Conservation (phyloP, 2,888 invertebrate genomes). For the Sisyra terminalis region DNA sequence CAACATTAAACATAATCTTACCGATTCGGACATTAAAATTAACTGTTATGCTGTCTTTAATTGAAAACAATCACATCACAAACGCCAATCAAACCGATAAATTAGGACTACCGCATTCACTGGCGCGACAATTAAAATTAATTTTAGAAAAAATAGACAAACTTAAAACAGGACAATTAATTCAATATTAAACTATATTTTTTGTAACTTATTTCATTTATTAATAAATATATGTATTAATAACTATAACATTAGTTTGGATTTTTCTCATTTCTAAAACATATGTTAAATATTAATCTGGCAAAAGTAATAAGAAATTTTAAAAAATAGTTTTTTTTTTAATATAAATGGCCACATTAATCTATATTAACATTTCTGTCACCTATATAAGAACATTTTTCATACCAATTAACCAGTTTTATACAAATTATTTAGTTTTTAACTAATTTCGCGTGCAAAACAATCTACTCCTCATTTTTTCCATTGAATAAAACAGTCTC, state of each 20-base stretch:
- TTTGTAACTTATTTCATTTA: neutral
- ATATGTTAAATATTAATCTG: no score
- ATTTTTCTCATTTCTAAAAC: no score
- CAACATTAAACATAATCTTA: constrained; percentile 3
- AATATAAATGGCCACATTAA: no score
- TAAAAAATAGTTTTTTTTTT: no score
- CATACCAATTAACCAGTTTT: no score
- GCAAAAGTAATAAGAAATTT: no score
- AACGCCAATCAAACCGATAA: neutral
- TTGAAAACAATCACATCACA: constrained; percentile 4
- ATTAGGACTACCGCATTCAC: constrained; percentile 2
- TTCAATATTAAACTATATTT: neutral
- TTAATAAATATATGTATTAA: neutral
- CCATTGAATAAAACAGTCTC: no score
- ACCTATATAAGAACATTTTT: no score
- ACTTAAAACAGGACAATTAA: neutral
- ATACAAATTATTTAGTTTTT: no score
- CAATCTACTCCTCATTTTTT: no score
- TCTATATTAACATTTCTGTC: no score
- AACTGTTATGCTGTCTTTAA: constrained; percentile 5
- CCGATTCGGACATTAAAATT: constrained; percentile 3
- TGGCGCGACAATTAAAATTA: neutral
- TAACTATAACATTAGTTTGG: neutral
- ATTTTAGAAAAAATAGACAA: neutral
- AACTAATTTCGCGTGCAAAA: no score